These are phyloP conservation scores for Ibycter americanus DNA, from an alignment of 2,797 vertebrate genomes.

Conservation along the genomic window DNA sequence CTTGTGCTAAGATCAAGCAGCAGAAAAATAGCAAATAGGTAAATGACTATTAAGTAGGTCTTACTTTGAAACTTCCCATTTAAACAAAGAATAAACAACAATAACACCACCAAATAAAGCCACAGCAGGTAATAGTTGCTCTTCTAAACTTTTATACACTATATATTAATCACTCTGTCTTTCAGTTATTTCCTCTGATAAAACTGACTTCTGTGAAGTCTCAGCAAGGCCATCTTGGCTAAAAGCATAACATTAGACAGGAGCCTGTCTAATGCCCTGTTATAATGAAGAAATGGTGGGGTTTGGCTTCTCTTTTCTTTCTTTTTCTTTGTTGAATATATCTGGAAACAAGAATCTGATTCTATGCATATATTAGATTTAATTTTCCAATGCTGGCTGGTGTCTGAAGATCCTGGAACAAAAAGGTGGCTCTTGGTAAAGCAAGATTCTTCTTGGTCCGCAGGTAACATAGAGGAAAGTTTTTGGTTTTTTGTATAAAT, in stretches of 20 bases:
- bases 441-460: slow-evolving; percentile 74
- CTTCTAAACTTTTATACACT: slow-evolving; percentile 87
- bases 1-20: slow-evolving; percentile 81
- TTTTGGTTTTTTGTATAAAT: slow-evolving; percentile 64
- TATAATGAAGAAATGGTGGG: slow-evolving; percentile 61
- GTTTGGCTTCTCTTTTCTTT: slow-evolving; percentile 41
- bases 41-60: slow-evolving; percentile 80
- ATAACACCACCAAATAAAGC: slow-evolving; percentile 89
- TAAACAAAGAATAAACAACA: slow-evolving; percentile 88
- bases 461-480: slow-evolving; percentile 72
- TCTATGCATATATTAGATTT: slow-evolving; percentile 42
- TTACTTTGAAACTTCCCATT: slow-evolving; percentile 85
- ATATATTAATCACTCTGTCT: slow-evolving; percentile 84
- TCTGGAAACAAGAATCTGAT: slow-evolving; percentile 66
- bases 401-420: slow-evolving; percentile 65
- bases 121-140: slow-evolving; percentile 90
- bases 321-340: slow-evolving; percentile 27
- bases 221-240: slow-evolving; percentile 85
- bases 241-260: slow-evolving; percentile 74
- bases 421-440: slow-evolving; percentile 69
- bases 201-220: slow-evolving; percentile 78
- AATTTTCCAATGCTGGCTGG: slow-evolving; percentile 69
- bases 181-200: slow-evolving; percentile 86
- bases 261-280: slow-evolving; percentile 72
- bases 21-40: slow-evolving; percentile 79